Percentiles rank a stretch among this genome's conserved stretches.
Evolutionary conservation across 2,888 invertebrate species (phyloP).

Genomic region (Cataglyphis cursor): DNA sequence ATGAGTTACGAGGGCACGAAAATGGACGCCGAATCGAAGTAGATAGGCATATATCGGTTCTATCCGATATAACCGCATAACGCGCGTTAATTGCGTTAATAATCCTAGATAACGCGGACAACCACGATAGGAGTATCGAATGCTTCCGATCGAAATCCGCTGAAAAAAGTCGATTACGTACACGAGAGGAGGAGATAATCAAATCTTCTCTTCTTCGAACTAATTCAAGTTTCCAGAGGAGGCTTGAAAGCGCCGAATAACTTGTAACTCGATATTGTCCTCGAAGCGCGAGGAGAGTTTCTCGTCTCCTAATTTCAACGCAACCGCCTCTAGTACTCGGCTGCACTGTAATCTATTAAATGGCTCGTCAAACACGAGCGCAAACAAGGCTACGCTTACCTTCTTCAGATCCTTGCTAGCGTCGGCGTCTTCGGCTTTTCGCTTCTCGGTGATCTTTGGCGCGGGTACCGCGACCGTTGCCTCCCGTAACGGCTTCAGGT

Average conservation of each 20-base stretch:
- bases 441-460: conserved; percentile 90
- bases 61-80: neutral
- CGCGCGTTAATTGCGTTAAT: conserved; percentile 22
- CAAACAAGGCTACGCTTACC: conserved; percentile 87
- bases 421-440: conserved; percentile 94
- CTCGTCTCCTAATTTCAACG: neutral
- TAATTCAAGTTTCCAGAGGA: neutral
- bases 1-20: conserved; percentile 46
- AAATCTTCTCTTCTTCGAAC: neutral
- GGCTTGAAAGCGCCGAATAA: neutral
- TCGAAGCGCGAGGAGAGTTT: neutral
- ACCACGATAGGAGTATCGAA: neutral
- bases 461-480: conserved; percentile 83
- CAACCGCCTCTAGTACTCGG: neutral
- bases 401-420: conserved; percentile 95
- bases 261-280: conserved; percentile 16
- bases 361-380: conserved; percentile 22
- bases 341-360: conserved; percentile 24
- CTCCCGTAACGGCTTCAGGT: conserved; percentile 85
- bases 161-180: neutral
- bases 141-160: neutral
- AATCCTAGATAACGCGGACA: neutral
- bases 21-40: conserved; percentile 14
- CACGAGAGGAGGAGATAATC: neutral
- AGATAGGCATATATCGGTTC: neutral